These are phyloP conservation scores for Dolichopus griseipennis DNA, from an alignment of 2,888 invertebrate species.

Conservation along the genomic window DNA sequence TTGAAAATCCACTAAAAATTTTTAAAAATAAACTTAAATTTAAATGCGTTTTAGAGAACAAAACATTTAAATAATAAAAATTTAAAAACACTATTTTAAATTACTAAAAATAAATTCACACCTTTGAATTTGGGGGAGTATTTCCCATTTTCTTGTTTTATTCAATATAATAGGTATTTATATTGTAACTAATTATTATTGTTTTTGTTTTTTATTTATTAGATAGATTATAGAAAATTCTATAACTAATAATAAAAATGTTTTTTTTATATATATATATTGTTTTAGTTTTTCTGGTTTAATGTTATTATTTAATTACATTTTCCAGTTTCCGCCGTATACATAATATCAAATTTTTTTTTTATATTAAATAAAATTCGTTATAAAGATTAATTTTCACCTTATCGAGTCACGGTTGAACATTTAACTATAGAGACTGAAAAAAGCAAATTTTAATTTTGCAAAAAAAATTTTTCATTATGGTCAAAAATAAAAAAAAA, in stretches of 20 bases:
- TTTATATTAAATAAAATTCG: neutral
- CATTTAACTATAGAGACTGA: neutral
- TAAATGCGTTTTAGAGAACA: no score
- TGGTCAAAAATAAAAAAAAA: neutral
- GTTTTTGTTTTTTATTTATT: neutral
- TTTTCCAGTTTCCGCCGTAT: neutral
- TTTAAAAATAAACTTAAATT: no score
- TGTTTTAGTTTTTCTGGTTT: neutral
- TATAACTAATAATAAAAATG: neutral
- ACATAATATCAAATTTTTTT: neutral
- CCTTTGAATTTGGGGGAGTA: neutral
- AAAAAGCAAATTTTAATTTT: neutral
- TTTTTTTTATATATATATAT: no score
- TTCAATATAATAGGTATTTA: no score
- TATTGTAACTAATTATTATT: neutral
- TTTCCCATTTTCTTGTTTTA: neutral
- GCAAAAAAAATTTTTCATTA: neutral
- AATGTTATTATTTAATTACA: neutral
- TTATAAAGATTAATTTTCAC: neutral
- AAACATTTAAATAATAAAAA: no score
- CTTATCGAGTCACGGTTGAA: neutral
- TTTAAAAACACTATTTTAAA: neutral
- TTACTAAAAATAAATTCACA: slow-evolving; percentile 1
- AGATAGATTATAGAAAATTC: neutral
- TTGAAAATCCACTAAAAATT: no score